These are phyloP conservation scores for Clunio marinus DNA, from an alignment of 2,888 invertebrate species.

Conservation along the genomic window DNA sequence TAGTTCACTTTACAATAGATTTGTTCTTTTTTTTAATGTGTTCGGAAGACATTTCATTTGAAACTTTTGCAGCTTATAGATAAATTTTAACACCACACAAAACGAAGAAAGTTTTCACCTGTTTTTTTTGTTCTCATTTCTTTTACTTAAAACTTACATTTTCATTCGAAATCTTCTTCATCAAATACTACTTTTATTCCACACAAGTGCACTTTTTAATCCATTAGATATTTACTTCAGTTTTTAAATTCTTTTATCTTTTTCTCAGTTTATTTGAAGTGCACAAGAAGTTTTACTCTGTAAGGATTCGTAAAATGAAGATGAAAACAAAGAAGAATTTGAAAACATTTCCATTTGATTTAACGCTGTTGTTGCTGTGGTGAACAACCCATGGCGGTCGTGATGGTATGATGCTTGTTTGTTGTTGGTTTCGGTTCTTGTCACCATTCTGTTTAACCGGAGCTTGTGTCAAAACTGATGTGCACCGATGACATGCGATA, in stretches of 20 bases:
- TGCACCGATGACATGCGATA: not conserved
- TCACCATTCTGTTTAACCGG: constrained; percentile 42
- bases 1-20: not conserved
- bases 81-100: no score
- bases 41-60: constrained; percentile 9
- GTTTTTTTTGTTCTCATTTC: no score
- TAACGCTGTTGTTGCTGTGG: constrained; percentile 15
- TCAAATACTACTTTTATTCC: not conserved
- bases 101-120: no score
- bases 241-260: not conserved
- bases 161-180: no score
- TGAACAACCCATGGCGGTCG: constrained; percentile 47
- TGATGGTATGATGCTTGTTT: constrained; percentile 47
- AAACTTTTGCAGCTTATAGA: not conserved
- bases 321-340: constrained; percentile 15
- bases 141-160: no score
- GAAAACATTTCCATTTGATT: not conserved
- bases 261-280: not conserved
- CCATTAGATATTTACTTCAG: no score
- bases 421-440: constrained; percentile 45
- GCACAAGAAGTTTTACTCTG: not conserved
- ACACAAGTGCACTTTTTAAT: constrained; percentile 1
- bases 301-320: constrained; percentile 8
- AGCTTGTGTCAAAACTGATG: constrained; percentile 26
- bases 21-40: not conserved